These are phyloP conservation scores for Chaetodon trifascialis DNA, from an alignment of 2,113 vertebrate genomes.

Conservation along the genomic window DNA sequence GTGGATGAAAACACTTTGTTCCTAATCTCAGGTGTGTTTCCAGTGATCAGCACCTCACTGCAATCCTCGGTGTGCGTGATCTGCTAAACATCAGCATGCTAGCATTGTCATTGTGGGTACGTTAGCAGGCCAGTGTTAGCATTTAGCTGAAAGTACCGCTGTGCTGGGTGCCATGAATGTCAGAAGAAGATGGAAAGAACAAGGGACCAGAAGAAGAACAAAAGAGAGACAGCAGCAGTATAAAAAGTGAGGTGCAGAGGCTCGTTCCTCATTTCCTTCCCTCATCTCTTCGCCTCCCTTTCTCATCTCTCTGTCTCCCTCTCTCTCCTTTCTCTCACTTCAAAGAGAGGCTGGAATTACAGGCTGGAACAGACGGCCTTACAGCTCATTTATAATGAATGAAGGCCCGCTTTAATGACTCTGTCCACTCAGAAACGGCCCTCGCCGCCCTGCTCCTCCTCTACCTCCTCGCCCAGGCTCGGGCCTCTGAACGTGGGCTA, in stretches of 20 bases:
- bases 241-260: slow-evolving; percentile 1
- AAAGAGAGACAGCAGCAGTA: neutral
- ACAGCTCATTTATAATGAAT: slow-evolving; percentile 79
- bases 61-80: no score
- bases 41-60: no score
- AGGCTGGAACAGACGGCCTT: slow-evolving; percentile 57
- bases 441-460: slow-evolving; percentile 25
- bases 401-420: slow-evolving; percentile 73
- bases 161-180: neutral
- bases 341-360: slow-evolving; percentile 73
- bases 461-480: slow-evolving; percentile 15
- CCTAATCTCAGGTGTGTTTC: no score
- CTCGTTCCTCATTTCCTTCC: slow-evolving; percentile 26
- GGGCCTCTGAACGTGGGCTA: slow-evolving; percentile 63
- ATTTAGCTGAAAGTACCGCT: neutral
- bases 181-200: neutral
- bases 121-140: no score
- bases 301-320: slow-evolving; percentile 21
- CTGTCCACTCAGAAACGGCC: slow-evolving; percentile 58
- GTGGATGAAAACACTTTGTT: no score
- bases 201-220: neutral
- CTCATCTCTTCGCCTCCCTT: slow-evolving; percentile 18
- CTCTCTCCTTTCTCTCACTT: slow-evolving; percentile 62
- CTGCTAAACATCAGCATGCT: neutral
- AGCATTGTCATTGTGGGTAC: neutral